phyloP scores from a whole-genome alignment of 2,888 invertebrate species.

The Oscheius myriophilus region DNA sequence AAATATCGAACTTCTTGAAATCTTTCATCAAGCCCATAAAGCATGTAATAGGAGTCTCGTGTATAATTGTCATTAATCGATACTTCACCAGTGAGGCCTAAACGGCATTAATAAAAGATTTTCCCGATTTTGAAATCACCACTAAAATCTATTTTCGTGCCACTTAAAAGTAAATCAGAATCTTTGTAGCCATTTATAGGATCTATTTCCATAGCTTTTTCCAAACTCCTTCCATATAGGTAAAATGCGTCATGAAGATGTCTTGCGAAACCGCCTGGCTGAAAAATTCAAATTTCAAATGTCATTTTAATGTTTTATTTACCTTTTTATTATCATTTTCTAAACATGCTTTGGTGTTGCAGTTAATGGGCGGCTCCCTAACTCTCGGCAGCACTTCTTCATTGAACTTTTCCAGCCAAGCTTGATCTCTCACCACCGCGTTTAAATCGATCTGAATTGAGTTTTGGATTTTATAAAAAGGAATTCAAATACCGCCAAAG shows the following conservation, averaged over 20 bases:
- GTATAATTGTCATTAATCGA: conserved; percentile 46
- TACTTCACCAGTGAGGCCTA: conserved; percentile 51
- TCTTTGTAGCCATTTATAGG: conserved; percentile 14
- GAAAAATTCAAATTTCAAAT: not conserved
- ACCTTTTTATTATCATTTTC: conserved; percentile 29
- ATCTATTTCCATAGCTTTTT: conserved; percentile 27
- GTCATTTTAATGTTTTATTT: not conserved
- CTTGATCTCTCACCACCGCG: conserved; percentile 32
- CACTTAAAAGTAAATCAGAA: conserved; percentile 20
- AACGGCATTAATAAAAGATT: not conserved
- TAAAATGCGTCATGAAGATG: conserved; percentile 60
- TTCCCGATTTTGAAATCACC: conserved; percentile 28
- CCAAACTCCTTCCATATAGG: conserved; percentile 55
- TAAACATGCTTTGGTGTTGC: conserved; percentile 34
- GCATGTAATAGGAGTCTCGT: conserved; percentile 38
- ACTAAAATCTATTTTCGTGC: conserved; percentile 34
- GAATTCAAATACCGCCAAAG: conserved; percentile 30
- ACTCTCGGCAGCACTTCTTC: conserved; percentile 24
- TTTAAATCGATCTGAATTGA: conserved; percentile 32
- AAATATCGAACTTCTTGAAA: conserved; percentile 42
- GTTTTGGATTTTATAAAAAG: not conserved
- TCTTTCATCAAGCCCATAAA: conserved; percentile 40
- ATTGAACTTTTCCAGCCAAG: conserved; percentile 37
- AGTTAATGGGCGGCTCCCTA: conserved; percentile 36
- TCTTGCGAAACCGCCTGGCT: conserved; percentile 41